phyloP scores from a whole-genome alignment of 2,113 vertebrate genomes.

The Rhadina sibilatrix region DNA sequence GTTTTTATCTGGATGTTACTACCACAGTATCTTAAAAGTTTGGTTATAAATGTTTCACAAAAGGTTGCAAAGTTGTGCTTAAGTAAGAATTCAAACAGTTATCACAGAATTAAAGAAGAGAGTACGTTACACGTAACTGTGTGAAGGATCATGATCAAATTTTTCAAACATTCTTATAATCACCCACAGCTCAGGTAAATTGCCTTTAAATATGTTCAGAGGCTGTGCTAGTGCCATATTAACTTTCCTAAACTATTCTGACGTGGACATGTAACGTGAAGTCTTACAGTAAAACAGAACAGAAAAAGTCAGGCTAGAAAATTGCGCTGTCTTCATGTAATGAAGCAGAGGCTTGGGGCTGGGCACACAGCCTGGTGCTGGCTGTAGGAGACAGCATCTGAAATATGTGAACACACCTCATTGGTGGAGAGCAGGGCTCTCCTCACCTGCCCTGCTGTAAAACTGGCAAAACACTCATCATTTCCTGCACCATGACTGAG shows the following conservation, averaged over 20 bases:
- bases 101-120: not conserved
- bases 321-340: too few species aligned
- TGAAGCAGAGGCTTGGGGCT: not conserved
- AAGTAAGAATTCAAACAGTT: not conserved
- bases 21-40: not conserved
- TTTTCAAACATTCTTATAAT: not conserved
- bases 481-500: accelerated
- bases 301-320: not conserved
- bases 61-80: not conserved
- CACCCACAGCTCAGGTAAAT: not conserved
- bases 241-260: not conserved
- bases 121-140: not conserved
- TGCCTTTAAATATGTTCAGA: not conserved
- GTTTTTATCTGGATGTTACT: not conserved
- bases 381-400: not conserved
- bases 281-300: too few species aligned
- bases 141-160: not conserved
- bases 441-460: not conserved
- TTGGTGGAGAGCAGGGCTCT: not conserved
- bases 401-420: too few species aligned
- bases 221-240: not conserved
- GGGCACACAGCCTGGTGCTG: not conserved
- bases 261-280: accelerated
- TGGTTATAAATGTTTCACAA: not conserved
- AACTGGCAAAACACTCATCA: accelerated